Conservation (phyloP, 1,140 invertebrate species). For the Melitaea cinxia region DNA sequence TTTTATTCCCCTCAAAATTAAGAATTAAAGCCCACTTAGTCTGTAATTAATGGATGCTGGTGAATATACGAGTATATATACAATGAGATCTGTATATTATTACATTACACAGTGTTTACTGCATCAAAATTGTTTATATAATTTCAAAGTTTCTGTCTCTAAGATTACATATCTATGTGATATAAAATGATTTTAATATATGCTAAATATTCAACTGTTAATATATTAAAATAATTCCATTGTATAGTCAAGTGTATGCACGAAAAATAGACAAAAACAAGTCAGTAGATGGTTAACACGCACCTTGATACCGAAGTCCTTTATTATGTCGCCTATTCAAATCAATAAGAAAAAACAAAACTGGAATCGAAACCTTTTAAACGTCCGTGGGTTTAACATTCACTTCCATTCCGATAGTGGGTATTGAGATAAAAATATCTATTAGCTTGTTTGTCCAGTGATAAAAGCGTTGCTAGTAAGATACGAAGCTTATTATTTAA, state of each 20-base stretch:
- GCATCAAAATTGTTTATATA: too few species aligned
- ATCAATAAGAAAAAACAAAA: constrained; percentile 43
- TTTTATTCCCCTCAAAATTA: too few species aligned
- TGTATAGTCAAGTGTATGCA: background rate
- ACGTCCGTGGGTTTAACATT: constrained; percentile 44
- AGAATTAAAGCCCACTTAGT: too few species aligned
- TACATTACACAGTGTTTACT: too few species aligned
- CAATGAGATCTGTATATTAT: too few species aligned
- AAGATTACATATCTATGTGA: background rate
- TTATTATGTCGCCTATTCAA: constrained; percentile 42
- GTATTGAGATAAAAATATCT: constrained; percentile 47
- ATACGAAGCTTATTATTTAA: background rate
- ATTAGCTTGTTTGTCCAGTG: constrained; percentile 17
- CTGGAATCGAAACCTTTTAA: constrained; percentile 46
- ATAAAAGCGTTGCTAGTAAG: background rate
- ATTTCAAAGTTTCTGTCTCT: too few species aligned
- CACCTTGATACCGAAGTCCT: constrained; percentile 22
- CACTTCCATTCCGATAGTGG: constrained; percentile 45
- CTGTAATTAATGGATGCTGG: too few species aligned
- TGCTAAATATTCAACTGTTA: background rate
- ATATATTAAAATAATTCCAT: background rate
- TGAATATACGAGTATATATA: too few species aligned
- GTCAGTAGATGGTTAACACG: constrained; percentile 19
- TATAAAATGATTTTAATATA: background rate
- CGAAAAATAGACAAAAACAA: background rate